phyloP scores from a whole-genome alignment of 1,140 invertebrate genomes.

The Drosophila ambigua region DNA sequence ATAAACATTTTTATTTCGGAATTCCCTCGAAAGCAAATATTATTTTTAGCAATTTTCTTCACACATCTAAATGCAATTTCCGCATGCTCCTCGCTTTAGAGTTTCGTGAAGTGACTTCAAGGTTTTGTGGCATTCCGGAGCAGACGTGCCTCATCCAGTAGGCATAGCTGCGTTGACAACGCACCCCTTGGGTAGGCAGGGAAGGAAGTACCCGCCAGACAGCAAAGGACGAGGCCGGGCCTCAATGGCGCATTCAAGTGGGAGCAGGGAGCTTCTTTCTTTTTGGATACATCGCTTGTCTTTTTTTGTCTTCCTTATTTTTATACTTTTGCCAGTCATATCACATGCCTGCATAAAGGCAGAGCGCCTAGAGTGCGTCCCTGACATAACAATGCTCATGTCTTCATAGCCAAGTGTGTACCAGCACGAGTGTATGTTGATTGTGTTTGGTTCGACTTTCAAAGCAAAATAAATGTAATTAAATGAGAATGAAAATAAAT shows the following conservation, averaged over 20 bases:
- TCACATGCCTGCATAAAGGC: constrained; percentile 22
- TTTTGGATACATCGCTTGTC: constrained; percentile 25
- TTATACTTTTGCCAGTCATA: constrained; percentile 31
- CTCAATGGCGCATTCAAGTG: neutral
- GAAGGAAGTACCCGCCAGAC: constrained; percentile 17
- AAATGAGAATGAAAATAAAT: too few relatives aligned
- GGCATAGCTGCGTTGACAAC: constrained; percentile 37
- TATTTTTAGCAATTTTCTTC: constrained; percentile 29
- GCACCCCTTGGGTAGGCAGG: neutral
- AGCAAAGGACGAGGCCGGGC: too few relatives aligned
- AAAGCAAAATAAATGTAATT: constrained; percentile 33
- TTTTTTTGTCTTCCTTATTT: neutral
- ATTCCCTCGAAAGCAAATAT: constrained; percentile 5
- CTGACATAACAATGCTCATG: constrained; percentile 39
- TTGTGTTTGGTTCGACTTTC: constrained; percentile 26
- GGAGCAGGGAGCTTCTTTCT: neutral
- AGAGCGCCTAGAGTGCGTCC: constrained; percentile 18
- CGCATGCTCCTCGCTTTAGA: constrained; percentile 15
- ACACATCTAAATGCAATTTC: constrained; percentile 41
- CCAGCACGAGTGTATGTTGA: neutral
- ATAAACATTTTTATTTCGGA: constrained; percentile 14
- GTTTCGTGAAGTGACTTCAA: constrained; percentile 24
- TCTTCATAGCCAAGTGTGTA: constrained; percentile 8
- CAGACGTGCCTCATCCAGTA: constrained; percentile 39
- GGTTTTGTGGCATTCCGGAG: too few relatives aligned